These are phyloP conservation scores for Cheilosia variabilis DNA, from an alignment of 2,888 invertebrate species.

Conservation along the genomic window DNA sequence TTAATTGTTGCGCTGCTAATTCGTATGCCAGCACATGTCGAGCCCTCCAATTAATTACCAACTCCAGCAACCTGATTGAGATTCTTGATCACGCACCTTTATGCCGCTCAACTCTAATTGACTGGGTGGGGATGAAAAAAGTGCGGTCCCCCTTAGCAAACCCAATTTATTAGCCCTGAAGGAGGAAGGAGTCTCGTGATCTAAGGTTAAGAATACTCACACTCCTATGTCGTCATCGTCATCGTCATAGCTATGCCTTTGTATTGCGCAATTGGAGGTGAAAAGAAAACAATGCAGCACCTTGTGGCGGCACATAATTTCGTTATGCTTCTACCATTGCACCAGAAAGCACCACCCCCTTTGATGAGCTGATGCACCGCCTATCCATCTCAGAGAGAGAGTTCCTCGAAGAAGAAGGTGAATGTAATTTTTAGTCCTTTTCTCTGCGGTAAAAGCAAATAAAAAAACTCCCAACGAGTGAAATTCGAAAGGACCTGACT, in stretches of 20 bases:
- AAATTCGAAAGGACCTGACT: conserved; percentile 20
- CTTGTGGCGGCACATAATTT: conserved; percentile 46
- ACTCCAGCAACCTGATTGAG: conserved; percentile 51
- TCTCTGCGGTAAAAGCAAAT: conserved; percentile 17
- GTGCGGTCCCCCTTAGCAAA: conserved; percentile 10
- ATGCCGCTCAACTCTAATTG: conserved; percentile 54
- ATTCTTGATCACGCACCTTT: conserved; percentile 68
- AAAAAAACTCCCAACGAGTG: conserved; percentile 1
- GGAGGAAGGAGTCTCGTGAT: not conserved
- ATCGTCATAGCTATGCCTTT: conserved; percentile 6
- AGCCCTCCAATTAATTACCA: conserved; percentile 70
- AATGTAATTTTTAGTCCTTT: conserved; percentile 69
- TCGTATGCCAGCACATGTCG: conserved; percentile 73
- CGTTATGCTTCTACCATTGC: conserved; percentile 51
- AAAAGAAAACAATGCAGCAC: conserved; percentile 30
- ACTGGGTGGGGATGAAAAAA: conserved; percentile 18
- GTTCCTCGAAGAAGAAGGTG: conserved; percentile 37
- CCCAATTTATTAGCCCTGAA: conserved; percentile 53
- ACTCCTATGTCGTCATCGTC: not conserved
- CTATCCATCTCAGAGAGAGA: not conserved
- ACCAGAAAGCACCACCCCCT: not conserved
- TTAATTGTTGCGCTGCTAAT: conserved; percentile 73
- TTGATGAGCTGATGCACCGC: not conserved
- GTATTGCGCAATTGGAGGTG: conserved; percentile 2
- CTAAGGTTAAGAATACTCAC: conserved; percentile 26